Evolutionary conservation across 2,797 vertebrate genomes (phyloP).

Genomic region (Chelon labrosus): DNA sequence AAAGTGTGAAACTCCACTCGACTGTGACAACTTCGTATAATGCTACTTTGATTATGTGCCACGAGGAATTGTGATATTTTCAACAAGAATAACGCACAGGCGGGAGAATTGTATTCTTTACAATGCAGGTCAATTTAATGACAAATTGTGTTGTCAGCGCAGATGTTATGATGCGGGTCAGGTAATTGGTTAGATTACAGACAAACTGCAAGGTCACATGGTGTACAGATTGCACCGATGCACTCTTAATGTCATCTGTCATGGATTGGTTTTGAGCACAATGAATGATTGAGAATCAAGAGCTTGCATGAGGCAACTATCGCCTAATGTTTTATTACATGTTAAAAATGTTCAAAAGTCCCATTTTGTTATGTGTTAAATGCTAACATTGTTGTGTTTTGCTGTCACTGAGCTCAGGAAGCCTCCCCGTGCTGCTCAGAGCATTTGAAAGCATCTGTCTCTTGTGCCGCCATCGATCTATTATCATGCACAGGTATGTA

Average conservation of each 20-base stretch:
- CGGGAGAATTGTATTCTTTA: constrained; percentile 31
- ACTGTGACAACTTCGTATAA: constrained; percentile 47
- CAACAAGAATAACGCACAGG: constrained; percentile 22
- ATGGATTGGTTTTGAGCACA: constrained; percentile 34
- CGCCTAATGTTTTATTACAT: constrained; percentile 23
- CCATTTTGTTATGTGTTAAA: constrained; percentile 28
- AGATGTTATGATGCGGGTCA: constrained; percentile 48
- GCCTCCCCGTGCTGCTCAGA: constrained; percentile 36
- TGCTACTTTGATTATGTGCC: constrained; percentile 36
- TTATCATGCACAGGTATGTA: constrained; percentile 65
- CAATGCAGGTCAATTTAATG: constrained; percentile 56
- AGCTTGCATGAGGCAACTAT: constrained; percentile 24
- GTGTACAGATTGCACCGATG: constrained; percentile 50
- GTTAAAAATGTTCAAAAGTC: background rate
- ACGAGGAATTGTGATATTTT: constrained; percentile 45
- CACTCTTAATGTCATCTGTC: constrained; percentile 54
- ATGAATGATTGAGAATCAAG: constrained; percentile 24
- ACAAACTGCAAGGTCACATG: constrained; percentile 33
- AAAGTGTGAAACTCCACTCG: constrained; percentile 39
- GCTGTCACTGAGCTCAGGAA: constrained; percentile 44
- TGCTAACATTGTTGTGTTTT: constrained; percentile 48
- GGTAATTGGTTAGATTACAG: constrained; percentile 53
- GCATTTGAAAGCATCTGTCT: constrained; percentile 55
- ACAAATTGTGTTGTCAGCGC: constrained; percentile 57
- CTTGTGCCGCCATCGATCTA: constrained; percentile 43